Evolutionary conservation across 2,888 invertebrate genomes (phyloP), one percentile per base, ranked within the genome.

Genomic region (Epinotia brunnichana): DNA sequence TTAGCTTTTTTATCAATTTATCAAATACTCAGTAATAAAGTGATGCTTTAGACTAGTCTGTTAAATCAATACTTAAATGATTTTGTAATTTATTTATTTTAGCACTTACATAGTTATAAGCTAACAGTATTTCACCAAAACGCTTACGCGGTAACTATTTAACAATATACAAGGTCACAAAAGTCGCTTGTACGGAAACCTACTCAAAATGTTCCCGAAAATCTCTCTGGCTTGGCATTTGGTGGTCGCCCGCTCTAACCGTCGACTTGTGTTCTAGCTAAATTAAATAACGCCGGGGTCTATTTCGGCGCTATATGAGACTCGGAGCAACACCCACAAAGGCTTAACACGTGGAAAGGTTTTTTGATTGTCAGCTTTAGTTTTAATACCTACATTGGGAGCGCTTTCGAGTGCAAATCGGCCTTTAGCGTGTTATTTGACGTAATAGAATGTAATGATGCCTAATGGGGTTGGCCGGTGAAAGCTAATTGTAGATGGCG

Each of bases 281-380:
- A 72, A 72, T 72, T 72, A 72, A 72, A 72, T 72, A 72, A 72
- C 10, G 21, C 54, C 24, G 48, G 24, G 56, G 61, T 67, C 61
- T 68, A 72, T 62, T 62, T 48, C 51, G 35, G 17, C 48, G 61
- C 56, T 39, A 68, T 67, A 67, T 51, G 62, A 72, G 53, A 51
- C 35, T 63, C 51, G 39, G 35, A 66, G 53, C 53, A 64, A 41
- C 54, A 2, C 60, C 53, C 53, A 17, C 66, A 62, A 68, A 72
- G 35, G 67, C 39, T 62, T 63, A 35, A 56, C 48, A 48, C 21
- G 44, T 61, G 60, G 29, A 67, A 60, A 54, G 29, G 60, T 21
- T 71, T 54, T 67, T 67, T 62, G n/a, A 64, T 64, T 39, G 35
- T 11, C n/a, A 9, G 10, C 48, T 62, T 15, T 9, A 10, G 39